These are phyloP conservation scores for Euzophera pinguis DNA, from an alignment of 2,888 invertebrate species.

Conservation along the genomic window DNA sequence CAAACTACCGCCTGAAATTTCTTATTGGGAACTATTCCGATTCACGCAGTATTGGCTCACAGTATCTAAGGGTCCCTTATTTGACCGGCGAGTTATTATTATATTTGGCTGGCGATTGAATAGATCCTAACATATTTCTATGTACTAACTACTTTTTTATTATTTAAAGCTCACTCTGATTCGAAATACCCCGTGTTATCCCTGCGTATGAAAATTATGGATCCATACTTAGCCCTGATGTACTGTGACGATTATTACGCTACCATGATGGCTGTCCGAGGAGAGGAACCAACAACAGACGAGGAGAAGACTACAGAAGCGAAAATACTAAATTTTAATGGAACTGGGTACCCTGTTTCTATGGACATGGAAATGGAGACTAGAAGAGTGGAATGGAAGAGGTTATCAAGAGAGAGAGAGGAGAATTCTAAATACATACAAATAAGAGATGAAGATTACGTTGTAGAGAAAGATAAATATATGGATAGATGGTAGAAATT, in stretches of 20 bases:
- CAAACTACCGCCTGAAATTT: too few species aligned
- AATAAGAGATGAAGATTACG: not conserved
- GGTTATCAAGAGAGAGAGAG: not conserved
- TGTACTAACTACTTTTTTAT: conserved; percentile 26
- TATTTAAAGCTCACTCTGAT: conserved; percentile 14
- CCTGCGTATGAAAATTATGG: conserved; percentile 45
- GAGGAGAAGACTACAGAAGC: conserved; percentile 40
- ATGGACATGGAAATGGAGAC: conserved; percentile 28
- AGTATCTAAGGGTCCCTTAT: too few species aligned
- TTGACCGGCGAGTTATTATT: too few species aligned
- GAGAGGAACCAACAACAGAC: conserved; percentile 34
- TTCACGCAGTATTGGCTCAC: too few species aligned
- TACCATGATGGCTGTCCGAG: conserved; percentile 42
- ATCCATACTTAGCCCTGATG: conserved; percentile 52
- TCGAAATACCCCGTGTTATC: conserved; percentile 23
- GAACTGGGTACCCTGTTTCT: conserved; percentile 36
- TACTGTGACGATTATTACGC: conserved; percentile 42
- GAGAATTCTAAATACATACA: conserved; percentile 10
- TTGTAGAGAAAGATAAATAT: not conserved
- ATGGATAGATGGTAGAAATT: not conserved
- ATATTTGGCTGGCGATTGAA: too few species aligned
- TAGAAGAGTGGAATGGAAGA: not conserved
- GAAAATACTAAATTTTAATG: conserved; percentile 36
- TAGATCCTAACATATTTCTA: too few species aligned
- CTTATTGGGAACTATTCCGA: too few species aligned